A percentile compares a stretch with the other conserved stretches of the same genome.
Evolutionary conservation across 2,888 invertebrate genomes (phyloP).

Genomic region (Metallyticus violacea): DNA sequence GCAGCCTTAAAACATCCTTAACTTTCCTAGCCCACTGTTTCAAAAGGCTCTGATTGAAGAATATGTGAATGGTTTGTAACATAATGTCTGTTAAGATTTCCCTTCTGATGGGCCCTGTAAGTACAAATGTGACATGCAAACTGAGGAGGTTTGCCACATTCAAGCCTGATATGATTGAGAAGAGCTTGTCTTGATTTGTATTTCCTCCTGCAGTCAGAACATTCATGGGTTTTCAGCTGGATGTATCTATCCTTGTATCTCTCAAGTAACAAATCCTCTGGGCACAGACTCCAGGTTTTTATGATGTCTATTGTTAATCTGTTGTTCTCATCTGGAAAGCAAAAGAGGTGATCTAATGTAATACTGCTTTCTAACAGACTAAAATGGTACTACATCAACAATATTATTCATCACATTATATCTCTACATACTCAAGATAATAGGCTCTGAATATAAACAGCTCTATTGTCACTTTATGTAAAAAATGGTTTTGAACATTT

Average conservation of each 20-base stretch:
- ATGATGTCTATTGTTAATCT: not conserved
- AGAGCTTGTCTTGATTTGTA: constrained; percentile 36
- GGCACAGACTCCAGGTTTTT: not conserved
- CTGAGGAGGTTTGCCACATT: constrained; percentile 33
- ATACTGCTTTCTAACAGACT: too few relatives aligned
- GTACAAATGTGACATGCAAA: constrained; percentile 28
- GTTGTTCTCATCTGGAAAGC: not conserved
- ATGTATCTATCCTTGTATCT: not conserved
- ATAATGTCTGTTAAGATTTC: constrained; percentile 30
- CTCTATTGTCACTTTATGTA: too few relatives aligned
- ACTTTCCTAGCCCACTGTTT: too few relatives aligned
- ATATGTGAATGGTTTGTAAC: too few relatives aligned
- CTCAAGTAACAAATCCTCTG: not conserved
- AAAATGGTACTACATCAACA: too few relatives aligned
- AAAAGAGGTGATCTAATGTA: not conserved
- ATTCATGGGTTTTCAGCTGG: not conserved
- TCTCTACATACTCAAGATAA: too few relatives aligned
- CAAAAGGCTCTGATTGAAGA: too few relatives aligned
- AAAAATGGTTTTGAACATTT: too few relatives aligned
- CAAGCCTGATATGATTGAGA: constrained; percentile 33
- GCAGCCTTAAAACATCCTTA: too few relatives aligned
- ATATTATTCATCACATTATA: too few relatives aligned
- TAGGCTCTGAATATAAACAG: too few relatives aligned
- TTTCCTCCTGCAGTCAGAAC: constrained; percentile 28
- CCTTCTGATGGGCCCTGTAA: constrained; percentile 32